phyloP scores from a whole-genome alignment of 2,113 vertebrate genomes.

The Cyanoramphus novaezelandiae region DNA sequence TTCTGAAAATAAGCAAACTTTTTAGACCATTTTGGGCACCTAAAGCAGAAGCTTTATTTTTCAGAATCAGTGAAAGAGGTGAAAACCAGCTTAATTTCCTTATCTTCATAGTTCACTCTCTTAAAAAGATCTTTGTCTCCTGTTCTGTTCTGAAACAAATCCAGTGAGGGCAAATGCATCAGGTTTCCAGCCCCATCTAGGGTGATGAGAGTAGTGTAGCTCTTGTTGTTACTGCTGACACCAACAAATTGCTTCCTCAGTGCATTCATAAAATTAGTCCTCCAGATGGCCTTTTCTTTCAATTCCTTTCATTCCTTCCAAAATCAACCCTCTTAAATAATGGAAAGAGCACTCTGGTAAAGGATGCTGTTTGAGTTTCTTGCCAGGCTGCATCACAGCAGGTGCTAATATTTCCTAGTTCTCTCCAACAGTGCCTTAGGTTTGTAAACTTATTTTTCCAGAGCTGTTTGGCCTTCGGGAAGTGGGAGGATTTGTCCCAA shows the following conservation, averaged over 20 bases:
- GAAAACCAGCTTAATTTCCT: rapidly evolving
- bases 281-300: not conserved
- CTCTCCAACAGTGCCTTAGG: not conserved
- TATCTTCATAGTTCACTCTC: not conserved
- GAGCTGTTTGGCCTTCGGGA: not conserved
- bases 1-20: not conserved
- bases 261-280: not conserved
- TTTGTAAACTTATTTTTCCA: not conserved
- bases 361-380: not conserved
- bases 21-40: not conserved
- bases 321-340: not conserved
- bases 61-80: not conserved
- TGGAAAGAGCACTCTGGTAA: not conserved
- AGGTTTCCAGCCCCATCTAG: not conserved
- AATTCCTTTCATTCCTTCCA: not conserved
- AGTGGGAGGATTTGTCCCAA: not conserved
- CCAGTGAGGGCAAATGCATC: not conserved
- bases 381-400: not conserved
- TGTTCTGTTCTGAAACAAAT: not conserved
- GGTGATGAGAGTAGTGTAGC: not conserved
- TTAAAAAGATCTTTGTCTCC: not conserved
- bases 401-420: not conserved
- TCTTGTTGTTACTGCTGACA: not conserved
- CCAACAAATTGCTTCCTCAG: not conserved
- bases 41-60: not conserved